Base-by-base conservation (phyloP, 1,140 invertebrate species). In the Xylocopa sonorina region DNA sequence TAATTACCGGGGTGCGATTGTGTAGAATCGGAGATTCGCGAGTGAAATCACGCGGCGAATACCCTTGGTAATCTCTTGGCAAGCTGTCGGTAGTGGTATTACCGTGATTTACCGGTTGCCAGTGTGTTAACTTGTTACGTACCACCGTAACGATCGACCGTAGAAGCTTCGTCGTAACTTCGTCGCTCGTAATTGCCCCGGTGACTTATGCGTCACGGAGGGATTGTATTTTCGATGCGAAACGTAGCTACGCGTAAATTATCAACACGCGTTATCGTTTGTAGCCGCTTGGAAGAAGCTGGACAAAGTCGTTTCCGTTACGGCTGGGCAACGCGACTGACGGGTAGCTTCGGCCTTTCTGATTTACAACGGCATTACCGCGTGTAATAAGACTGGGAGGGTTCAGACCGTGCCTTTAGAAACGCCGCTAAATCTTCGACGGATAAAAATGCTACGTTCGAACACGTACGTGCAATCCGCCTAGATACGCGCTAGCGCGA, bases 71-170 rank as follows among this genome's bases (percentile, higher is more conserved):
- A 48, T 64, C 41, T 64, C 41, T 6, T 2, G 32, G 32, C 14
- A 60, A 60, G 34, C 21, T 21, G 10, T 50, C 24, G 21, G 3
- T 27, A n/a, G 29, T 67, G 27, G 46, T 18, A 6, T 67, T 51
- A 51, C 64, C n/a, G 46, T 27, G 64, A 67, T 67, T 67, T 50
- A 67, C 46, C 4, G 12, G 46, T 29, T 16, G 34, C 5, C 10
- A 1, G 27, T 7, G n/a, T 24, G 64, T 24, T n/a, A 67, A 67
- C 10, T 67, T 34, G n/a, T 67, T 51, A 51, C 64, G 64, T 67
- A 67, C 51, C 27, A 27, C 43, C 18, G 43, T 5, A 21, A 46
- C 38, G 38, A 0, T 2, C 27, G 64, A 51, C 14, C 46, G 48
- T 3, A 38, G 21, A 32, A 67, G n/a, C 34, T 43, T 66, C 50